These are phyloP conservation scores for Centroberyx gerrardi DNA, from an alignment of 2,797 vertebrate genomes.

Conservation along the genomic window DNA sequence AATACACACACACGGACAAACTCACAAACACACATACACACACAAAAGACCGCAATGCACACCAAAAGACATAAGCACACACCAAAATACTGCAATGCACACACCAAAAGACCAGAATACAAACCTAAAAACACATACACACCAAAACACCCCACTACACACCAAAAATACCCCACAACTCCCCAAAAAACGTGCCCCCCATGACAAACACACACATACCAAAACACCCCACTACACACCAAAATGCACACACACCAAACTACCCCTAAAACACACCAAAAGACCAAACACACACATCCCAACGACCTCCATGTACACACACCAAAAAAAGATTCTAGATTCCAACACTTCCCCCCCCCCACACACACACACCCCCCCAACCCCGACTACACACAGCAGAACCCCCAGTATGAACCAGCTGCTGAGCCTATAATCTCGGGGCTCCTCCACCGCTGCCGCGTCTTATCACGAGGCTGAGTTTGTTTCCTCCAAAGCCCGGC, in stretches of 20 bases:
- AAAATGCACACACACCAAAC: conserved; percentile 30
- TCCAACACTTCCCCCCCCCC: background rate
- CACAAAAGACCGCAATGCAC: conserved; percentile 20
- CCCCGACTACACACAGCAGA: conserved; percentile 37
- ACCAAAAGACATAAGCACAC: conserved; percentile 30
- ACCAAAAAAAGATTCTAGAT: conserved; percentile 1
- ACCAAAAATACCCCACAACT: background rate
- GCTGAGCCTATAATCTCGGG: conserved; percentile 76
- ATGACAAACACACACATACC: conserved; percentile 4
- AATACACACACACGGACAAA: conserved; percentile 1
- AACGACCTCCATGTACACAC: conserved; percentile 5
- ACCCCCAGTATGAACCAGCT: conserved; percentile 67
- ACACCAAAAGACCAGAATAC: conserved; percentile 39
- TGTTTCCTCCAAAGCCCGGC: conserved; percentile 79
- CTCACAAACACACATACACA: conserved; percentile 26
- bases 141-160: conserved; percentile 27
- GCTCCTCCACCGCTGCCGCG: conserved; percentile 66
- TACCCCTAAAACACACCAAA: conserved; percentile 41
- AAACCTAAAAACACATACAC: conserved; percentile 22
- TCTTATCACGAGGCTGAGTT: conserved; percentile 81
- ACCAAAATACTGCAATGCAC: conserved; percentile 35
- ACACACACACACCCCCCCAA: conserved; percentile 22
- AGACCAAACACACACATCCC: conserved; percentile 1
- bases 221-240: conserved; percentile 28
- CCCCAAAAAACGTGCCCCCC: no score